phyloP scores from a whole-genome alignment of 2,113 vertebrate genomes.

The Conger conger region DNA sequence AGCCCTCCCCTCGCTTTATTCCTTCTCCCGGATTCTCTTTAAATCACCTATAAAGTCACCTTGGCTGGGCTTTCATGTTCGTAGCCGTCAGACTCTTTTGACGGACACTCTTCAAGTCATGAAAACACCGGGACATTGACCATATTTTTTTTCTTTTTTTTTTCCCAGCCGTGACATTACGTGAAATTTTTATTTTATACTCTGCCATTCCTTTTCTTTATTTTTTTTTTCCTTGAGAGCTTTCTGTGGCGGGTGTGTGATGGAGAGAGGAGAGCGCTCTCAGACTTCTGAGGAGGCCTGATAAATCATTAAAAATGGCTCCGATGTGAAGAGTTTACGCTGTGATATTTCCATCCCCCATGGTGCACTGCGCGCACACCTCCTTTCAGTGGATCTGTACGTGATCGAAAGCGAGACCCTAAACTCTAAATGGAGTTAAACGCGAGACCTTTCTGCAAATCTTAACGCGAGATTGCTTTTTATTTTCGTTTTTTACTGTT shows the following conservation, averaged over 20 bases:
- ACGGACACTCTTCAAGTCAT: not conserved
- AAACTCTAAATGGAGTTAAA: too few species aligned
- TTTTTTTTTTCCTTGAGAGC: not conserved
- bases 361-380: not conserved
- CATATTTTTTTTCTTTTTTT: not conserved
- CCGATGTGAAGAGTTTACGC: not conserved
- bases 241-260: not conserved
- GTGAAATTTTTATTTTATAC: not conserved
- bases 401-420: too few species aligned
- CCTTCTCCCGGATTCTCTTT: not conserved
- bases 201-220: not conserved
- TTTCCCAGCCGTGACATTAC: not conserved
- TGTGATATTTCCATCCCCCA: not conserved
- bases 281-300: not conserved
- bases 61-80: not conserved
- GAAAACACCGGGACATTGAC: not conserved
- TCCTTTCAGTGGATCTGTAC: too few species aligned
- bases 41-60: constrained; percentile 20
- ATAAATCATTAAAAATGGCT: constrained; percentile 7
- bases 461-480: too few species aligned
- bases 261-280: not conserved
- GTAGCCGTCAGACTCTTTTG: not conserved
- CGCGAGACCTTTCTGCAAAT: too few species aligned
- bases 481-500: too few species aligned
- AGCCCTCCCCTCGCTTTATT: not conserved